Conservation (phyloP, 23 tunicate species). For the Ciona savignyi region DNA sequence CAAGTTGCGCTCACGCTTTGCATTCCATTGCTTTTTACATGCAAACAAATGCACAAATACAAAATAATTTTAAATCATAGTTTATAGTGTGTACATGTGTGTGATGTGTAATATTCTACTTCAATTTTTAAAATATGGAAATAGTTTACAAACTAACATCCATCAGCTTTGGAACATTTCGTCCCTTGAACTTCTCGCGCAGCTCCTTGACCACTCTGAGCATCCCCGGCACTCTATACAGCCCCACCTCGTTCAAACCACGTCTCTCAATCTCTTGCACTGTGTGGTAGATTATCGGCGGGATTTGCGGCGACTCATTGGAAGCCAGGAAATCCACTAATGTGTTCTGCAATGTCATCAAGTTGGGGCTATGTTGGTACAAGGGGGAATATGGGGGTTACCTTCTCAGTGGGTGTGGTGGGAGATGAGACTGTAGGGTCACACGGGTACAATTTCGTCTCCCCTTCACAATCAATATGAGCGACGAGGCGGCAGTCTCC, state of each 20-base stretch:
- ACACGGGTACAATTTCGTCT: slow-evolving; percentile 20
- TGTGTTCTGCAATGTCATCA: background rate
- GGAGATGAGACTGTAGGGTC: slow-evolving; percentile 50
- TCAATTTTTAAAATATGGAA: background rate
- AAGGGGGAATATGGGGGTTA: background rate
- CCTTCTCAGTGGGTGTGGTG: slow-evolving; percentile 19
- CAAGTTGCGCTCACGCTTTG: background rate
- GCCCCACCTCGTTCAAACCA: slow-evolving; percentile 55
- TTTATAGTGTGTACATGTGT: background rate
- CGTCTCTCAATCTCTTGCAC: slow-evolving; percentile 85
- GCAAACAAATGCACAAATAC: too few relatives aligned
- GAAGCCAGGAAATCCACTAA: slow-evolving; percentile 56
- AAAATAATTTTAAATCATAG: background rate
- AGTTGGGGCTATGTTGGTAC: background rate
- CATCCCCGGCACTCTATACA: slow-evolving; percentile 83
- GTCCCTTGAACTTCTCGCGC: slow-evolving; percentile 61
- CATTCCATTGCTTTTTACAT: background rate
- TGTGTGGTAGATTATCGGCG: slow-evolving; percentile 87
- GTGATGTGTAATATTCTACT: background rate
- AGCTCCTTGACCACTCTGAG: slow-evolving; percentile 63
- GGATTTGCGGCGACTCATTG: slow-evolving; percentile 63
- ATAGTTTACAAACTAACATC: slow-evolving; percentile 20
- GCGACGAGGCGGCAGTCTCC: slow-evolving; percentile 63
- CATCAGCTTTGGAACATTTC: slow-evolving; percentile 49
- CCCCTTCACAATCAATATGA: slow-evolving; percentile 64